Evolutionary conservation across 1,140 invertebrate genomes (phyloP).

Genomic region (Lordiphosa clarofinis): DNA sequence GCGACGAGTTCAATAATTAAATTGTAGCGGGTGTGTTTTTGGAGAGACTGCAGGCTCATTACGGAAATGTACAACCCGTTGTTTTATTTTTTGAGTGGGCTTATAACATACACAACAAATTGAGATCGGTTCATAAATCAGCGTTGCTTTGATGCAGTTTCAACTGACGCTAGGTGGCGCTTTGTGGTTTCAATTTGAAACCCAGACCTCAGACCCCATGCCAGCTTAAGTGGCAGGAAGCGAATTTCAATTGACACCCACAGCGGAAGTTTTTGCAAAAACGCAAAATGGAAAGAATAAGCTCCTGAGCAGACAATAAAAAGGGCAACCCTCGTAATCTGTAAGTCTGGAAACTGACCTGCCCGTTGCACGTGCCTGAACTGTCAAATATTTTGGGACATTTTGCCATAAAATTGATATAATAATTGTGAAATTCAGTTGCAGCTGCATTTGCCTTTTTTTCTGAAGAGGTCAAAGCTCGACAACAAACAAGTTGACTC

Average conservation of each 20-base stretch:
- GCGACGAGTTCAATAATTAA: slow-evolving; percentile 30
- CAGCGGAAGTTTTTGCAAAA: slow-evolving; percentile 33
- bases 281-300: too few relatives aligned
- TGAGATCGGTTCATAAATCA: slow-evolving; percentile 13
- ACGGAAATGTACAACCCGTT: slow-evolving; percentile 32
- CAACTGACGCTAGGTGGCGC: slow-evolving; percentile 38
- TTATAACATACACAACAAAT: slow-evolving; percentile 9
- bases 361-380: slow-evolving; percentile 19
- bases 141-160: slow-evolving; percentile 25
- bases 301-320: too few relatives aligned
- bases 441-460: too few relatives aligned
- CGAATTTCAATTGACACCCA: slow-evolving; percentile 31
- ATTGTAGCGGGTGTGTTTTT: slow-evolving; percentile 30
- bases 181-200: slow-evolving; percentile 57
- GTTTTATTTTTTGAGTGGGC: slow-evolving; percentile 13
- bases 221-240: slow-evolving; percentile 43
- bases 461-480: slow-evolving; percentile 34
- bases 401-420: slow-evolving; percentile 34
- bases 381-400: slow-evolving; percentile 22
- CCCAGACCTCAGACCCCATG: slow-evolving; percentile 3
- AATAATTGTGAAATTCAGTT: slow-evolving; percentile 30
- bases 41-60: slow-evolving; percentile 39
- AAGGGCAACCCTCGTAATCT: too few relatives aligned
- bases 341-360: not conserved
- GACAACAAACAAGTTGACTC: slow-evolving; percentile 37